phyloP scores from a whole-genome alignment of 2,797 vertebrate species.

The Myotis myotis region DNA sequence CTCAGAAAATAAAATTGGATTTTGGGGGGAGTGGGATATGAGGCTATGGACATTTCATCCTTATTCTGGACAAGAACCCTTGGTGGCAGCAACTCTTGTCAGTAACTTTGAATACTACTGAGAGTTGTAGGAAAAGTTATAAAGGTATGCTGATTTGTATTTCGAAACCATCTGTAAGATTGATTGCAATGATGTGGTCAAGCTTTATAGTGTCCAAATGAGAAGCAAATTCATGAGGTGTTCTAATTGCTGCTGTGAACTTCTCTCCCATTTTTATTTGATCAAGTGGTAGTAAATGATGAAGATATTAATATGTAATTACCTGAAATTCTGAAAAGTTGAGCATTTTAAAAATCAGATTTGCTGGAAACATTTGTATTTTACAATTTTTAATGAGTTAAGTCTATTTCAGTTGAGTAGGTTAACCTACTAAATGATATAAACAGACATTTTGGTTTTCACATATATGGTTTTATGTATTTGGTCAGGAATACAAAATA shows the following conservation, averaged over 20 bases:
- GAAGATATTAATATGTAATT: background rate
- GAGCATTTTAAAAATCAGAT: constrained; percentile 22
- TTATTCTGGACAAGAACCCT: background rate
- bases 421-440: background rate
- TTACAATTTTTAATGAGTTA: constrained; percentile 13
- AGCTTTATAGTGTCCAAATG: background rate
- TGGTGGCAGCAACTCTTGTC: background rate
- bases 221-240: background rate
- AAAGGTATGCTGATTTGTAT: background rate
- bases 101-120: background rate
- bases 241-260: background rate
- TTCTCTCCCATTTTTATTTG: background rate
- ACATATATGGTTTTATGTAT: background rate
- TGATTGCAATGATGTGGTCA: background rate
- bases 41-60: background rate
- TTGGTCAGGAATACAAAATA: background rate
- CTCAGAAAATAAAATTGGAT: constrained; percentile 12
- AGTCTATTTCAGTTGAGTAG: background rate
- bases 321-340: background rate
- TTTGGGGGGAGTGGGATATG: background rate
- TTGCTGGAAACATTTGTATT: constrained; percentile 1
- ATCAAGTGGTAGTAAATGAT: background rate
- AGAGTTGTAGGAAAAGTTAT: background rate
- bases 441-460: constrained; percentile 3
- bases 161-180: background rate